A percentile compares a stretch with the other conserved stretches of the same genome.
Evolutionary conservation across 2,113 vertebrate species (phyloP).

Genomic region (Melospiza georgiana): DNA sequence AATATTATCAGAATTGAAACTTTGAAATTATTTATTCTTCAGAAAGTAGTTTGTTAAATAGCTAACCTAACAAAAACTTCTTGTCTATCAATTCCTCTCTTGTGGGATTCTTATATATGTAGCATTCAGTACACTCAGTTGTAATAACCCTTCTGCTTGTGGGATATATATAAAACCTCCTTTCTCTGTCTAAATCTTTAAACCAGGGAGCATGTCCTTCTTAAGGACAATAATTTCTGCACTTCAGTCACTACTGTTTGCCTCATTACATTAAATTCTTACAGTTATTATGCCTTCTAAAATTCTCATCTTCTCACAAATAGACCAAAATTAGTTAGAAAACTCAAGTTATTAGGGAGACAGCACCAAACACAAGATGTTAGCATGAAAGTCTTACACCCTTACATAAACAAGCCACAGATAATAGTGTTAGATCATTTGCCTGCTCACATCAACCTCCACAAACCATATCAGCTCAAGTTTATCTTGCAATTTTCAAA

Average conservation of each 20-base stretch:
- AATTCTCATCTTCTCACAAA: neutral
- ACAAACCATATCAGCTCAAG: neutral
- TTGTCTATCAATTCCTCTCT: neutral
- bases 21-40: neutral
- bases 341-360: neutral
- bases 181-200: neutral
- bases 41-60: neutral
- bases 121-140: fast-evolving
- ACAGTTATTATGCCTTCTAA: neutral
- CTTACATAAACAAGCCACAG: neutral
- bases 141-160: neutral
- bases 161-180: neutral
- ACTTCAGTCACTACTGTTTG: neutral
- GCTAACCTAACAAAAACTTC: neutral
- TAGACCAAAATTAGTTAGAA: neutral
- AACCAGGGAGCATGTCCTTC: neutral
- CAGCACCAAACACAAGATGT: neutral
- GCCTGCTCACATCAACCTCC: neutral
- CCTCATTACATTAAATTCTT: neutral
- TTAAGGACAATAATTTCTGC: neutral
- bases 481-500: neutral
- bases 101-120: neutral
- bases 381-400: neutral
- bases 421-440: neutral
- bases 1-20: neutral